phyloP scores from a whole-genome alignment of 2,113 vertebrate species.

The Coturnix japonica region DNA sequence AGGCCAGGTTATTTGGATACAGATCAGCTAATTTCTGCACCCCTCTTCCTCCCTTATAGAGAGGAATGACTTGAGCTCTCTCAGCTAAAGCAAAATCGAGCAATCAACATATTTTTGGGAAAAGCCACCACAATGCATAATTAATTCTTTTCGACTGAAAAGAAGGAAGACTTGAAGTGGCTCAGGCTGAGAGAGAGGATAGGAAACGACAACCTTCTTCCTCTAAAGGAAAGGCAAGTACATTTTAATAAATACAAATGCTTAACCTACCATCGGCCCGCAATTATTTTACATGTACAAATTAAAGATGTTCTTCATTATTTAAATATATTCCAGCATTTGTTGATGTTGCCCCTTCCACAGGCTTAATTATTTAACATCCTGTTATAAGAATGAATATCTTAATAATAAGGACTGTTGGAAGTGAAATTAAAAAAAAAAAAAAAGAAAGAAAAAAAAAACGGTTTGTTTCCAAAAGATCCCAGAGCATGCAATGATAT shows the following conservation, averaged over 20 bases:
- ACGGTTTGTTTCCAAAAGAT: conserved; percentile 70
- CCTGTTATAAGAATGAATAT: conserved; percentile 78
- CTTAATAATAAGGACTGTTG: conserved; percentile 74
- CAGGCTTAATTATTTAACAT: conserved; percentile 79
- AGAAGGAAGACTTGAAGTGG: conserved; percentile 67
- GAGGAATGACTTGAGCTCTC: conserved; percentile 54
- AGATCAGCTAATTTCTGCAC: conserved; percentile 31
- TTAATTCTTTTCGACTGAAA: conserved; percentile 72
- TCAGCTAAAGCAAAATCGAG: conserved; percentile 67
- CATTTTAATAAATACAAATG: conserved; percentile 68
- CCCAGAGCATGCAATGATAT: conserved; percentile 48
- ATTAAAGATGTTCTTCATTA: conserved; percentile 77
- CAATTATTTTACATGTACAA: conserved; percentile 70
- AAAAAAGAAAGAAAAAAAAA: not conserved
- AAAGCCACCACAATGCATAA: conserved; percentile 66
- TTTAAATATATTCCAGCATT: conserved; percentile 79
- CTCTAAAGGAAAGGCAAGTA: conserved; percentile 41
- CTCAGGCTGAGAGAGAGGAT: conserved; percentile 52
- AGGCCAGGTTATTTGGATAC: conserved; percentile 66
- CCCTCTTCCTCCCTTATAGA: conserved; percentile 14
- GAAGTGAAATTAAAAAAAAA: conserved; percentile 19
- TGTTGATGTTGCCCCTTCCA: conserved; percentile 72
- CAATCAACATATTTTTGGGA: conserved; percentile 68
- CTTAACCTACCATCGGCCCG: conserved; percentile 60
- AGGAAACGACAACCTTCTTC: conserved; percentile 54